A percentile compares a stretch with the other conserved stretches of the same genome.
Conservation (phyloP, 2,888 invertebrate genomes). For the Zhuqinia jingwanae region DNA sequence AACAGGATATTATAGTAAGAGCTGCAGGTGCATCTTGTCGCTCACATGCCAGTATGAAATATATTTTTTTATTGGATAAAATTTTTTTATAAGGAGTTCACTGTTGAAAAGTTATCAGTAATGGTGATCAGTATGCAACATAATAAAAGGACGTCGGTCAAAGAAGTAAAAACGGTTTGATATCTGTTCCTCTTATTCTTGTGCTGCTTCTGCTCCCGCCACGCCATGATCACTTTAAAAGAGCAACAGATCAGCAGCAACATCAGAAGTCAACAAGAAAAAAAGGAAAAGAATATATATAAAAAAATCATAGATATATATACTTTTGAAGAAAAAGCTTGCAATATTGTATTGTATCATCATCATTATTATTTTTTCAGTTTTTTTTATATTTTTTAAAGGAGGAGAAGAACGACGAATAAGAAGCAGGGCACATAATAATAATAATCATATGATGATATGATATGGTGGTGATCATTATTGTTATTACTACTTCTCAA, state of each 20-base stretch:
- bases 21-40: slow-evolving; percentile 45
- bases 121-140: slow-evolving; percentile 45
- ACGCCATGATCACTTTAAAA: slow-evolving; percentile 24
- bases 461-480: slow-evolving; percentile 55
- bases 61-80: slow-evolving; percentile 51
- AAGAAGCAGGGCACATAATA: slow-evolving; percentile 61
- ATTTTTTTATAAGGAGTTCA: slow-evolving; percentile 22
- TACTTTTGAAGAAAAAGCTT: slow-evolving; percentile 1
- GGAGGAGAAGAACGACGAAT: slow-evolving; percentile 52
- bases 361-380: slow-evolving; percentile 50
- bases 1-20: slow-evolving; percentile 55
- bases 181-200: slow-evolving; percentile 43
- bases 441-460: too few species aligned
- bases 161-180: slow-evolving; percentile 61
- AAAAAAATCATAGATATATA: slow-evolving; percentile 20
- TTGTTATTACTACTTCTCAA: slow-evolving; percentile 66
- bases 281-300: slow-evolving; percentile 25
- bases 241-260: too few species aligned
- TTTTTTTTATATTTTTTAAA: too few species aligned
- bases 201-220: too few species aligned
- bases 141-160: slow-evolving; percentile 69
- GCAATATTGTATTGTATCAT: slow-evolving; percentile 67
- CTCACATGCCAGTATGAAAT: slow-evolving; percentile 10
- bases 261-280: slow-evolving; percentile 20
- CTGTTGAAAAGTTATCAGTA: slow-evolving; percentile 24